These are phyloP conservation scores for Drosophila aldrichi DNA, from an alignment of 2,888 invertebrate genomes.

Conservation along the genomic window DNA sequence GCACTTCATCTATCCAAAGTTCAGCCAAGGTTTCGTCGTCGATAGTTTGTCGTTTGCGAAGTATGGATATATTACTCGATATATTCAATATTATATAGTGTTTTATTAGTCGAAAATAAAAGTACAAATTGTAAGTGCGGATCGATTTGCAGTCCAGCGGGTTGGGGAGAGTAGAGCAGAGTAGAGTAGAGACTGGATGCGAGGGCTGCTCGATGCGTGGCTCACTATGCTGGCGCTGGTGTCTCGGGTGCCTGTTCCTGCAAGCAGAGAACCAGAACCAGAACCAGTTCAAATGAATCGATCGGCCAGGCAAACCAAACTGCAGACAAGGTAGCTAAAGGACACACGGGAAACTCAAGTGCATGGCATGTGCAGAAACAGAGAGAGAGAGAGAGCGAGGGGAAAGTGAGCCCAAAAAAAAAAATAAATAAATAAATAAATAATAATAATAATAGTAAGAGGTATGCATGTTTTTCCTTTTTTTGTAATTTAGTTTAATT, in stretches of 20 bases:
- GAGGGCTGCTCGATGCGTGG: slow-evolving; percentile 15
- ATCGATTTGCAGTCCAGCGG: not conserved
- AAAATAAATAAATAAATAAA: not conserved
- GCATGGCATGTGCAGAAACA: not conserved
- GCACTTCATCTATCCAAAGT: not conserved
- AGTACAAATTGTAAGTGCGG: not conserved
- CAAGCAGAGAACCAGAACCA: slow-evolving; percentile 39
- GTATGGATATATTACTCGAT: not conserved
- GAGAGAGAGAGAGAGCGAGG: not conserved
- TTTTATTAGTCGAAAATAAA: slow-evolving; percentile 8
- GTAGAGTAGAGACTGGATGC: not conserved
- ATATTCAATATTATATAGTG: not conserved
- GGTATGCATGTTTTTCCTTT: slow-evolving; percentile 42
- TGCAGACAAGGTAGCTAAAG: slow-evolving; percentile 4
- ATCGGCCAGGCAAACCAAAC: slow-evolving; percentile 1
- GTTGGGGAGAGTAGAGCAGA: not conserved
- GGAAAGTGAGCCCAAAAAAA: slow-evolving; percentile 17
- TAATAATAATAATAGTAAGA: slow-evolving; percentile 9
- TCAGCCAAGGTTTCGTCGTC: not conserved
- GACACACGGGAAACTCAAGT: slow-evolving; percentile 2
- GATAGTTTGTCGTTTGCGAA: not conserved
- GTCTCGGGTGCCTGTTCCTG: slow-evolving; percentile 78
- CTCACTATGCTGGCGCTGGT: slow-evolving; percentile 65
- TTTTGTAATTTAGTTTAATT: slow-evolving; percentile 81
- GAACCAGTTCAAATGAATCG: slow-evolving; percentile 12